Conservation (phyloP, 2,888 invertebrate species). For the Drosophila lacicola region DNA sequence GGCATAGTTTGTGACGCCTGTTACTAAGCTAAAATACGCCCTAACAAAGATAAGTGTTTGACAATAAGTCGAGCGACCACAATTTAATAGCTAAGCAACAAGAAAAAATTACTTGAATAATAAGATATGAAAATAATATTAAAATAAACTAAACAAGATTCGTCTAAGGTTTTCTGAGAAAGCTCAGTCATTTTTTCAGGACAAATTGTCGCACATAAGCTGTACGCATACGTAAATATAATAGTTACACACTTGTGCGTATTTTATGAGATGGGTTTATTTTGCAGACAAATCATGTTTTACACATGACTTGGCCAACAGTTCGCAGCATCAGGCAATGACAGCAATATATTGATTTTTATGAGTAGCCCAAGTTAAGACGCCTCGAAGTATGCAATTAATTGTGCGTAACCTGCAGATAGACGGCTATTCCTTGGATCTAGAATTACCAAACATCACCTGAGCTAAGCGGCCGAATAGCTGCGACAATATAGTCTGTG, state of each 20-base stretch:
- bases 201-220: constrained; percentile 2
- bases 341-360: constrained; percentile 29
- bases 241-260: background rate
- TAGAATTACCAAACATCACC: constrained; percentile 4
- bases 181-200: background rate
- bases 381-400: constrained; percentile 59
- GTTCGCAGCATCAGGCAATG: constrained; percentile 7
- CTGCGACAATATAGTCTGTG: background rate
- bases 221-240: background rate
- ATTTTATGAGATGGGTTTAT: constrained; percentile 4
- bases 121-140: too few species aligned
- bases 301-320: constrained; percentile 24
- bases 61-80: too few species aligned
- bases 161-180: background rate
- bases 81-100: too few species aligned
- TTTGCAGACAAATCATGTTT: constrained; percentile 31
- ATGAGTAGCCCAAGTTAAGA: constrained; percentile 15
- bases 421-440: background rate
- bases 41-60: too few species aligned
- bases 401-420: constrained; percentile 27
- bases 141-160: too few species aligned
- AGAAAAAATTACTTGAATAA: too few species aligned
- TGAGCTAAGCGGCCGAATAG: constrained; percentile 11
- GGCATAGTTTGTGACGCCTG: too few species aligned
- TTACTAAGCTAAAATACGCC: too few species aligned